Conservation (phyloP, 1,140 invertebrate species). For the Physella acuta region DNA sequence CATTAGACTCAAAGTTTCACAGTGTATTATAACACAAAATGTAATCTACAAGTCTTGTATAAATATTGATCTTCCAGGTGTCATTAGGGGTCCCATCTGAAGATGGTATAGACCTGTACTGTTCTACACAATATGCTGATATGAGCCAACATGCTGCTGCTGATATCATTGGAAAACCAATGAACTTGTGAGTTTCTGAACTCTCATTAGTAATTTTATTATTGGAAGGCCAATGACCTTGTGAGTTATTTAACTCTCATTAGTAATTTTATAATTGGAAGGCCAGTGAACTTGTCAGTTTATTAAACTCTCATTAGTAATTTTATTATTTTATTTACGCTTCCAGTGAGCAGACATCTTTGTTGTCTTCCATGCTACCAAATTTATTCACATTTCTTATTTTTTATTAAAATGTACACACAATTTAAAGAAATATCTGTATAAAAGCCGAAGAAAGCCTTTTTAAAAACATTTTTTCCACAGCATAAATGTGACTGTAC, state of each 20-base stretch:
- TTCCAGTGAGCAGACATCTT: too few relatives aligned
- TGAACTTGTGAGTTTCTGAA: conserved; percentile 29
- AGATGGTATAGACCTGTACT: conserved; percentile 53
- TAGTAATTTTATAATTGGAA: neutral
- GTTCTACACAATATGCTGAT: conserved; percentile 65
- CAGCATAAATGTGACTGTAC: conserved; percentile 45
- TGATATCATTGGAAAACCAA: conserved; percentile 61
- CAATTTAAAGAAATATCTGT: too few relatives aligned
- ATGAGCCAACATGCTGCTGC: conserved; percentile 66
- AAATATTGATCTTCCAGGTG: conserved; percentile 34
- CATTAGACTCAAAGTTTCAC: too few relatives aligned
- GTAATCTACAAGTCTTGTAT: neutral
- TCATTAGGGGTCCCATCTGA: conserved; percentile 54
- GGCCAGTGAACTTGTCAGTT: conserved; percentile 39
- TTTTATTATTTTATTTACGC: too few relatives aligned
- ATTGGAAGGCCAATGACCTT: conserved; percentile 32
- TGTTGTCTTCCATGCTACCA: too few relatives aligned
- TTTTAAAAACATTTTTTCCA: neutral
- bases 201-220: neutral
- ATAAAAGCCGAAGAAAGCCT: neutral
- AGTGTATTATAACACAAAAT: too few relatives aligned
- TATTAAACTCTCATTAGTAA: neutral
- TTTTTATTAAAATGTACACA: too few relatives aligned
- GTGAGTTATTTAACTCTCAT: conserved; percentile 14
- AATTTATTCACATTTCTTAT: too few relatives aligned